Evolutionary conservation across 2,888 invertebrate genomes (phyloP), one percentile per base, ranked within the genome.

Genomic region (Galerucella pusilla): DNA sequence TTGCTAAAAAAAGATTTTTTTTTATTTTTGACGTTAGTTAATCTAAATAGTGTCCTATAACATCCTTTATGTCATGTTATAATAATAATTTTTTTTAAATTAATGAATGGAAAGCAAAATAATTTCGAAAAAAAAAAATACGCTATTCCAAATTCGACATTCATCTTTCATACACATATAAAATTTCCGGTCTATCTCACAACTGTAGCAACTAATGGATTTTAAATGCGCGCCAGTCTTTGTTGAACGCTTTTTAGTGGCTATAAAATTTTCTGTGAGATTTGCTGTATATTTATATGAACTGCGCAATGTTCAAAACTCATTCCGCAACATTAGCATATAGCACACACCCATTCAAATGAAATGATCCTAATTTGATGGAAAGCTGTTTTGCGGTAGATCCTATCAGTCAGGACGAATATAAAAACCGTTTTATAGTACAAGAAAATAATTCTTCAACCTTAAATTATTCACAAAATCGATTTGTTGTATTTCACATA

Each of bases 301-400:
- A 81, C 83, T 65, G 64, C 42, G 64, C 64, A 65, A 65, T 46
- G 42, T 65, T 65, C 61, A 42, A 65, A 65, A 65, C 64, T 85
- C 83, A 85, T 85, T 85, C 84, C 84, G 76, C 80, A 80, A 84
- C 85, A 85, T 85, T 86, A 85, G 83, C 84, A 85, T 82, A 78
- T 77, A 75, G 76, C 78, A 76, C 80, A 67, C 81, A 78, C 80
- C 79, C 74, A 71, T 77, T 77, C 75, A 76, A 75, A 66, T 16
- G 57, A 60, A 67, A 74, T 74, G 69, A 67, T 35, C 61, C 61
- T 73, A 74, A 74, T 74, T 74, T 69, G 74, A 69, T 59, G 69
- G 65, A 74, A 74, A 61, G 52, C 61, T 54, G 63, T 68, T 67
- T 60, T n/a, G 60, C 16, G 35, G 67, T 42, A 68, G 73, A 73